phyloP scores from a whole-genome alignment of 2,113 vertebrate genomes.

The Ceratotherium simum region DNA sequence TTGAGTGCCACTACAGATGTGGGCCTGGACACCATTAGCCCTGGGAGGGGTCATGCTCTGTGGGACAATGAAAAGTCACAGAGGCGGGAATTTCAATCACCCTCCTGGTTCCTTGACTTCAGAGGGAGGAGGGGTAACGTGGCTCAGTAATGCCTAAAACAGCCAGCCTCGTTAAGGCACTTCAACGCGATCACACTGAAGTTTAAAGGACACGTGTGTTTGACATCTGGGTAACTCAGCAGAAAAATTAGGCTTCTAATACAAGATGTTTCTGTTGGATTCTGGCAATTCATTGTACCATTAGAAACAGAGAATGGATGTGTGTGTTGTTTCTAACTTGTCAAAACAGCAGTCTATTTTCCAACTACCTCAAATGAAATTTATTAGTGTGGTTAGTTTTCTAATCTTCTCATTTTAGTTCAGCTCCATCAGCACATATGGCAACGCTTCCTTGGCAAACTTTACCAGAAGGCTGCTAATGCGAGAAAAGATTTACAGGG shows the following conservation, averaged over 20 bases:
- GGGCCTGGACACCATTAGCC: neutral
- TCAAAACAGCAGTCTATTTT: slow-evolving; percentile 75
- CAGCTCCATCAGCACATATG: slow-evolving; percentile 77
- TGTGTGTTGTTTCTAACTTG: slow-evolving; percentile 75
- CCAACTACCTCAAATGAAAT: slow-evolving; percentile 68
- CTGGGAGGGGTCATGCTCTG: neutral
- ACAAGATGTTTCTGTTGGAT: slow-evolving; percentile 72
- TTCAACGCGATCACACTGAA: neutral
- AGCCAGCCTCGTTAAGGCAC: neutral
- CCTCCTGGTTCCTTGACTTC: neutral
- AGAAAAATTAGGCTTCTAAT: slow-evolving; percentile 63
- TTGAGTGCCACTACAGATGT: neutral
- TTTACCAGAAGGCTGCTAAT: slow-evolving; percentile 76
- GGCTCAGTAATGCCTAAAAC: neutral
- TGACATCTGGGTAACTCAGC: slow-evolving; percentile 70
- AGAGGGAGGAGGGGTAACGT: neutral
- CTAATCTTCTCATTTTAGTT: slow-evolving; percentile 73
- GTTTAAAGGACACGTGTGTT: slow-evolving; percentile 21
- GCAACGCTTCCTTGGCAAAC: slow-evolving; percentile 76
- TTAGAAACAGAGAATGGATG: slow-evolving; percentile 56
- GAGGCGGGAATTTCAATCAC: neutral
- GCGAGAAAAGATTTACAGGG: slow-evolving; percentile 82
- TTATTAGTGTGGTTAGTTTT: slow-evolving; percentile 78
- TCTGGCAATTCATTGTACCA: slow-evolving; percentile 70
- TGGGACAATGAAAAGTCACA: neutral